phyloP scores from a whole-genome alignment of 1,140 invertebrate genomes.

The Scylla paramamosain region DNA sequence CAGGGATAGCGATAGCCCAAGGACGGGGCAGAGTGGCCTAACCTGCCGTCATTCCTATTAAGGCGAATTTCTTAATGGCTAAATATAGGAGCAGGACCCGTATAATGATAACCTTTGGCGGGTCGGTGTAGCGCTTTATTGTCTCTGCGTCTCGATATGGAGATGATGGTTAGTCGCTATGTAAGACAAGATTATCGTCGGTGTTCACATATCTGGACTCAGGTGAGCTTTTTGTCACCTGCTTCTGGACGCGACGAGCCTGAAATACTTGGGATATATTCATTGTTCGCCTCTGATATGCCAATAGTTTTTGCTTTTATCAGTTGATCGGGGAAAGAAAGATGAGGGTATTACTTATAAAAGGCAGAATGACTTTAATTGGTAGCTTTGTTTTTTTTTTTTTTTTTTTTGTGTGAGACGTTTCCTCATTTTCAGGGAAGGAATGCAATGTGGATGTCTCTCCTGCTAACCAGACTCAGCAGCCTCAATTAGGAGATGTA shows the following conservation, averaged over 20 bases:
- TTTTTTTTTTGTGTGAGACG: not conserved
- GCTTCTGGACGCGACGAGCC: not conserved
- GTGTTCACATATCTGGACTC: conserved; percentile 59
- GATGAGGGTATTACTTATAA: not conserved
- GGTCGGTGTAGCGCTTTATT: conserved; percentile 19
- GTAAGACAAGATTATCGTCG: conserved; percentile 69
- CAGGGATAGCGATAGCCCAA: conserved; percentile 37
- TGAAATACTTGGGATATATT: conserved; percentile 43
- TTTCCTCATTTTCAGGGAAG: not conserved
- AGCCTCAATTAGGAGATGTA: not conserved
- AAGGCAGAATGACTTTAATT: not conserved
- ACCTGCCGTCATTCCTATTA: not conserved
- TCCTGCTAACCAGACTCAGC: not conserved
- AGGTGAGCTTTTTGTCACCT: conserved; percentile 38
- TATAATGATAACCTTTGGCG: not conserved
- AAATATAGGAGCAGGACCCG: not conserved
- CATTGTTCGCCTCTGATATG: conserved; percentile 36
- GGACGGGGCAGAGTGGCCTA: not conserved
- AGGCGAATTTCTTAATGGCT: not conserved
- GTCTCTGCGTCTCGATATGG: conserved; percentile 57
- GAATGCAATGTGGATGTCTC: not conserved
- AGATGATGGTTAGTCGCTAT: conserved; percentile 71
- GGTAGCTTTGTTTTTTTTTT: not conserved
- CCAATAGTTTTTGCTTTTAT: not conserved
- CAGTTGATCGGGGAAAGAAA: not conserved